Conservation (phyloP, 2,797 vertebrate genomes). For the Sandelia bainsii region DNA sequence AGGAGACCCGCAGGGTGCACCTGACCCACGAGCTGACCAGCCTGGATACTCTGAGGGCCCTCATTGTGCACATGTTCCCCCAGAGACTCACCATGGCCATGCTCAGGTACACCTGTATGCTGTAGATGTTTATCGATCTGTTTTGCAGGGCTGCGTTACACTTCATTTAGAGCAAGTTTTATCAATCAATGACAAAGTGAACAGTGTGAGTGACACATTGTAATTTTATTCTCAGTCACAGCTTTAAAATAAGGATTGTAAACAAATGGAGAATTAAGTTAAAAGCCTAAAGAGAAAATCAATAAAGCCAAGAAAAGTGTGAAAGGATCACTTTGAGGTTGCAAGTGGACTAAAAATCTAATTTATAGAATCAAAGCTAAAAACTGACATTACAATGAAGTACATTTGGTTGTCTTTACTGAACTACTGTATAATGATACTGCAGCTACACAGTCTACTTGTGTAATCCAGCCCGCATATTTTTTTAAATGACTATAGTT, state of each 20-base stretch:
- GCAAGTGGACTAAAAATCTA: neutral
- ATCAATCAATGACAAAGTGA: slow-evolving; percentile 14
- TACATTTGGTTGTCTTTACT: no score
- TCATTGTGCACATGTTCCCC: slow-evolving; percentile 99
- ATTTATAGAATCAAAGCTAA: neutral
- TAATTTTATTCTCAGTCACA: slow-evolving; percentile 1
- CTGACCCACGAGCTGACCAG: slow-evolving; percentile 98
- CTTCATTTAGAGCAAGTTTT: neutral
- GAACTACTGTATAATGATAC: no score
- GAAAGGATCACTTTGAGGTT: neutral
- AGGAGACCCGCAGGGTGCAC: slow-evolving; percentile 95
- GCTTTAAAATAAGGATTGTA: no score
- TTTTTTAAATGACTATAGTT: no score
- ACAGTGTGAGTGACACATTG: neutral
- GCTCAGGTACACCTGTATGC: slow-evolving; percentile 82
- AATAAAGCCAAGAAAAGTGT: slow-evolving; percentile 3
- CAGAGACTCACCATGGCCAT: slow-evolving; percentile 98
- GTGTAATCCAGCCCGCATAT: no score
- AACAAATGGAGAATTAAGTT: slow-evolving; percentile 3
- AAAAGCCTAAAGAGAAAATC: neutral
- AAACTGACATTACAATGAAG: no score
- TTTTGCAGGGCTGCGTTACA: neutral
- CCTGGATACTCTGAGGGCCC: slow-evolving; percentile 96
- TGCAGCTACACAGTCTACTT: no score
- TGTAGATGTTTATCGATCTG: slow-evolving; percentile 4